These are phyloP conservation scores for Calypte anna DNA, from an alignment of 2,113 vertebrate genomes.

Conservation along the genomic window DNA sequence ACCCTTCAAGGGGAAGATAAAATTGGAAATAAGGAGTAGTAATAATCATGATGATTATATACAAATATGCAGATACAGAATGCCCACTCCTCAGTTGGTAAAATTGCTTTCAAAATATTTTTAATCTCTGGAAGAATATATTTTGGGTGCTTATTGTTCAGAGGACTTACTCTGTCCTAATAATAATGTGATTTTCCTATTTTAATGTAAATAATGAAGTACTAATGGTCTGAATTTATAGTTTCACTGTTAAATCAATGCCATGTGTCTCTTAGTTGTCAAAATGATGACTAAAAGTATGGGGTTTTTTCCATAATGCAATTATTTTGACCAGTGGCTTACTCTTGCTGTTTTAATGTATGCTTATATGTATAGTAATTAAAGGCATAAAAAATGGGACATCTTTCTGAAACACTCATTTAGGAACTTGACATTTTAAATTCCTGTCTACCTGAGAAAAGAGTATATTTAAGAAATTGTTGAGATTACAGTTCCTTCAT, in stretches of 20 bases:
- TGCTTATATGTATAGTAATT: neutral
- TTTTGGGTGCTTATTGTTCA: neutral
- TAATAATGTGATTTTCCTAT: neutral
- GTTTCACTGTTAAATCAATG: slow-evolving; percentile 40
- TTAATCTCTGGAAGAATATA: neutral
- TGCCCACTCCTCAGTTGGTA: neutral
- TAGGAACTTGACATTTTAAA: neutral
- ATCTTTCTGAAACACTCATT: neutral
- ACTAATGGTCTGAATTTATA: neutral
- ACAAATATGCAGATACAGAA: too few relatives aligned
- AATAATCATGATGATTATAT: too few relatives aligned
- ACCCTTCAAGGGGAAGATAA: too few relatives aligned
- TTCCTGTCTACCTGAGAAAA: neutral
- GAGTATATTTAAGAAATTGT: neutral
- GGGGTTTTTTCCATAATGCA: neutral
- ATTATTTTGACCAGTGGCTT: slow-evolving; percentile 12
- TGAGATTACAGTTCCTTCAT: neutral
- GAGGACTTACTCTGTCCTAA: neutral
- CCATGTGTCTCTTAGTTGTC: slow-evolving; percentile 12
- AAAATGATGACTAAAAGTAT: slow-evolving; percentile 24
- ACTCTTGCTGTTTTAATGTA: neutral
- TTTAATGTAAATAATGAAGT: slow-evolving; percentile 32
- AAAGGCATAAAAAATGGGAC: neutral
- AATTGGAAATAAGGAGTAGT: too few relatives aligned
- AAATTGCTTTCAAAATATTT: neutral